These are phyloP conservation scores for Charina bottae DNA, from an alignment of 2,113 vertebrate genomes.

Conservation along the genomic window DNA sequence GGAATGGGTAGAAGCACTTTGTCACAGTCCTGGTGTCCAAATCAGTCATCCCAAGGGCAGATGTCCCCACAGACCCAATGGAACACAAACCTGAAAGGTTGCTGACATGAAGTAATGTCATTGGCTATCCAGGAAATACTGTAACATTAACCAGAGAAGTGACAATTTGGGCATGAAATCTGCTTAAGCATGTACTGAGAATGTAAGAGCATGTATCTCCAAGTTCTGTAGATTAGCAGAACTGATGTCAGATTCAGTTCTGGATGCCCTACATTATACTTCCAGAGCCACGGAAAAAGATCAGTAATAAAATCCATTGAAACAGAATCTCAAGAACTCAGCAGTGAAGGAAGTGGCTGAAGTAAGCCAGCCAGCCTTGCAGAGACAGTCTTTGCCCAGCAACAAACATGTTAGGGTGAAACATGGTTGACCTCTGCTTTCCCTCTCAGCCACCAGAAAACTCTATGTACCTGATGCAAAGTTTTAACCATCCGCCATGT, in stretches of 20 bases:
- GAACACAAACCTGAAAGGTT: too few species aligned
- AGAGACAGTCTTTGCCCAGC: neutral
- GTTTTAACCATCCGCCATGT: neutral
- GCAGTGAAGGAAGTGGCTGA: neutral
- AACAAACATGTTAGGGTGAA: neutral
- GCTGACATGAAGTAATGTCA: too few species aligned
- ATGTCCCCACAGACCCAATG: too few species aligned
- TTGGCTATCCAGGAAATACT: neutral
- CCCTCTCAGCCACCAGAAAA: neutral
- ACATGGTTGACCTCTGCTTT: neutral
- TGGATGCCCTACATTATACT: neutral
- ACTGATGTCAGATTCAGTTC: neutral
- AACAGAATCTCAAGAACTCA: too few species aligned
- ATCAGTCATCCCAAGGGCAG: too few species aligned
- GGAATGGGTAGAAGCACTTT: too few species aligned
- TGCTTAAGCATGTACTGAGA: neutral
- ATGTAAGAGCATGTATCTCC: neutral
- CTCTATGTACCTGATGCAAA: neutral
- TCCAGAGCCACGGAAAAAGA: neutral
- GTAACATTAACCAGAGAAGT: neutral
- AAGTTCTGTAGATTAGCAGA: neutral
- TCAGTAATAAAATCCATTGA: too few species aligned
- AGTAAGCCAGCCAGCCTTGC: neutral
- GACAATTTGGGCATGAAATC: neutral
- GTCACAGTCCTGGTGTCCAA: too few species aligned